Conservation (phyloP, 2,888 invertebrate genomes). For the Drosophila kanekoi region DNA sequence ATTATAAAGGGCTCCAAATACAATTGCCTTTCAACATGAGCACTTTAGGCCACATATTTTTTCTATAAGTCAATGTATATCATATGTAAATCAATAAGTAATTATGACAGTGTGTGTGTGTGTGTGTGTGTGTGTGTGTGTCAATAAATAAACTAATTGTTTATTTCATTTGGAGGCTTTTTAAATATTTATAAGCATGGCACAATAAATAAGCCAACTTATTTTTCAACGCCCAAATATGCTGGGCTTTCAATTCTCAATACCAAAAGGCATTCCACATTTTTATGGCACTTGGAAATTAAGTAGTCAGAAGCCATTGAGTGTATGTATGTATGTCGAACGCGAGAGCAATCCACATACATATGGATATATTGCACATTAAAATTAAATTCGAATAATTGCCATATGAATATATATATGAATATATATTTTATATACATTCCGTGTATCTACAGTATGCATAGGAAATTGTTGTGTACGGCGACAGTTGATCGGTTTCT, state of each 20-base stretch:
- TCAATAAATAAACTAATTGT: conserved; percentile 81
- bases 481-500: conserved; percentile 31
- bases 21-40: conserved; percentile 47
- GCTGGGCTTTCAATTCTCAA: conserved; percentile 46
- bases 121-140: conserved; percentile 31
- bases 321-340: not conserved
- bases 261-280: conserved; percentile 52
- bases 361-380: conserved; percentile 54
- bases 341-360: not conserved
- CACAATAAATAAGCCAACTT: conserved; percentile 72
- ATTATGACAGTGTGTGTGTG: conserved; percentile 14
- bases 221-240: conserved; percentile 66
- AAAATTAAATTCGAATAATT: conserved; percentile 76
- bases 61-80: conserved; percentile 37
- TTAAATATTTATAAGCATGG: conserved; percentile 74
- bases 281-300: conserved; percentile 80
- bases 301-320: conserved; percentile 61
- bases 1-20: conserved; percentile 34
- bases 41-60: conserved; percentile 39
- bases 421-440: not conserved
- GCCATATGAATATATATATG: conserved; percentile 52
- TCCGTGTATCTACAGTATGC: conserved; percentile 4
- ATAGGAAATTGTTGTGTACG: conserved; percentile 6
- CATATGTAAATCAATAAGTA: conserved; percentile 27
- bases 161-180: conserved; percentile 73